Evolutionary conservation across 2,113 vertebrate species (phyloP).

Genomic region (Pimephales promelas): DNA sequence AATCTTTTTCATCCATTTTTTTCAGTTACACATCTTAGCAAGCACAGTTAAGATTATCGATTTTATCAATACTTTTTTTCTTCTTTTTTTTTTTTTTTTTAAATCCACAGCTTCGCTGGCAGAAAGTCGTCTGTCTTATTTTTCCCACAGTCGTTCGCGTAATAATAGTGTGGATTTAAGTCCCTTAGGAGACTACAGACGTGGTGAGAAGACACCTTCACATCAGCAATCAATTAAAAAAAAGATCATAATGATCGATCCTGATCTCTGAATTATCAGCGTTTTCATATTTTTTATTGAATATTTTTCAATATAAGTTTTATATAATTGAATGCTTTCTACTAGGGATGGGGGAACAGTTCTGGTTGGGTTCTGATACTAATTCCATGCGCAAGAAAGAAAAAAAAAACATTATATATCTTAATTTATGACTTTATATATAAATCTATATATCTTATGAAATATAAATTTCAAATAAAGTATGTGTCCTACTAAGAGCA

Average conservation of each 20-base stretch:
- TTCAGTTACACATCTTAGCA: background rate
- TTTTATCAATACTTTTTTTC: slow-evolving; percentile 12
- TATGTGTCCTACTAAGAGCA: no score
- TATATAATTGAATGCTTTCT: background rate
- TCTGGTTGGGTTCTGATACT: background rate
- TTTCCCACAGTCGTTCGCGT: slow-evolving; percentile 57
- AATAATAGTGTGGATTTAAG: slow-evolving; percentile 67
- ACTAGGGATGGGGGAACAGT: background rate
- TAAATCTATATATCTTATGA: no score
- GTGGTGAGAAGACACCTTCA: slow-evolving; percentile 63
- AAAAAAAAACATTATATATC: no score
- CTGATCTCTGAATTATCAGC: no score
- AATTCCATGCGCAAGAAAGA: no score
- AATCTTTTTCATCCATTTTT: background rate
- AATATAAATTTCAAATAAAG: no score
- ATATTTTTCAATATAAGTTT: background rate
- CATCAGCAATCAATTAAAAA: background rate
- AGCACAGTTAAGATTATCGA: background rate
- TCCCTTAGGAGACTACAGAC: slow-evolving; percentile 75
- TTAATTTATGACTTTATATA: no score
- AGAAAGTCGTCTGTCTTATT: slow-evolving; percentile 68
- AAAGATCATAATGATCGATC: no score
- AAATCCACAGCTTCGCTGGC: slow-evolving; percentile 70
- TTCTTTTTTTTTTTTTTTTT: slow-evolving; percentile 50
- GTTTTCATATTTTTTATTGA: background rate